These are phyloP conservation scores for Spodoptera exigua DNA, from an alignment of 2,888 invertebrate species.

Conservation along the genomic window DNA sequence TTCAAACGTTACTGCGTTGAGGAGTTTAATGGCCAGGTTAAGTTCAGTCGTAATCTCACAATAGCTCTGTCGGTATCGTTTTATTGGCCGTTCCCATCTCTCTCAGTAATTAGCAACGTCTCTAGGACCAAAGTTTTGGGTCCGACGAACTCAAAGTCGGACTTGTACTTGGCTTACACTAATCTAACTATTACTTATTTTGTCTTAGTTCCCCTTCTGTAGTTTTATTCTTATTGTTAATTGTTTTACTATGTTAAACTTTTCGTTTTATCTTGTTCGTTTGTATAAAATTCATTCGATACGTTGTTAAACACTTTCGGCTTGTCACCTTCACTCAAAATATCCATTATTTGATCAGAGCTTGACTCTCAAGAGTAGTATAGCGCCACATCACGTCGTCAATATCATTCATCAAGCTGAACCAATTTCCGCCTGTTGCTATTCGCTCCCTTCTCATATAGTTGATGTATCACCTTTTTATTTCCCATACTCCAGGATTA, in stretches of 20 bases:
- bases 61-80: conserved; percentile 24
- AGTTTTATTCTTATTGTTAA: not conserved
- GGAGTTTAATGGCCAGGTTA: conserved; percentile 6
- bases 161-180: conserved; percentile 11
- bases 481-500: conserved; percentile 45
- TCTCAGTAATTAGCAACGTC: conserved; percentile 22
- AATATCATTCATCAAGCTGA: conserved; percentile 59
- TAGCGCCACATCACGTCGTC: conserved; percentile 53
- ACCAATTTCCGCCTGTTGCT: conserved; percentile 63
- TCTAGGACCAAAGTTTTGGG: conserved; percentile 21
- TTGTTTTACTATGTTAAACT: not conserved
- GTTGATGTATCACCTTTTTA: conserved; percentile 60
- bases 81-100: conserved; percentile 31
- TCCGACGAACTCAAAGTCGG: conserved; percentile 8
- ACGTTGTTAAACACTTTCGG: not conserved
- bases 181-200: conserved; percentile 6
- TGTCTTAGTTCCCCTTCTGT: not conserved
- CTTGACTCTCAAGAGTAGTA: conserved; percentile 20
- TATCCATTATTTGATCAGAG: conserved; percentile 27
- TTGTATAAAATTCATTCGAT: not conserved
- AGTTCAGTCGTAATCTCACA: conserved; percentile 25
- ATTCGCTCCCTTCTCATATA: conserved; percentile 47
- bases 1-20: not conserved
- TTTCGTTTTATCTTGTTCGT: not conserved
- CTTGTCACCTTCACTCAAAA: conserved; percentile 18